Evolutionary conservation across 2,888 invertebrate genomes (phyloP).

Genomic region (Cerastis leucographa): DNA sequence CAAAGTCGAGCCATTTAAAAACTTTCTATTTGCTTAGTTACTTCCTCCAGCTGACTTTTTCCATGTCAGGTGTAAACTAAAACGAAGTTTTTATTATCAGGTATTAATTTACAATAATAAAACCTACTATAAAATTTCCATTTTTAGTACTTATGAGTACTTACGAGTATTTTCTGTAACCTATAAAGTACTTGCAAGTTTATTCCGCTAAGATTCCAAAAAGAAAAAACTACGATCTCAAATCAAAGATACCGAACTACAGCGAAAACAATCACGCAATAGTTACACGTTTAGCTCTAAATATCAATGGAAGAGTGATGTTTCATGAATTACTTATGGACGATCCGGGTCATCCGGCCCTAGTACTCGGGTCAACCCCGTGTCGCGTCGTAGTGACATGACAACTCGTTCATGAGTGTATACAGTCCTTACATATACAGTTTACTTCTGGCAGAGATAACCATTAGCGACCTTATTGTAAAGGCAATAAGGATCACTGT

Average conservation of each 20-base stretch:
- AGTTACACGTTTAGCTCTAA: conserved; percentile 37
- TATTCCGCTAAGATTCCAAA: too few relatives aligned
- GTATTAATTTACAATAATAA: neutral
- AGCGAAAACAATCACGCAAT: conserved; percentile 4
- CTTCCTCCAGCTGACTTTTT: conserved; percentile 17
- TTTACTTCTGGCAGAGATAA: neutral
- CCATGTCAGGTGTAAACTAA: conserved; percentile 7
- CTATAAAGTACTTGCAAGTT: neutral
- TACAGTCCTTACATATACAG: neutral
- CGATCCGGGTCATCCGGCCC: conserved; percentile 72
- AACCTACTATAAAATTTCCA: neutral
- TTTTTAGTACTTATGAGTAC: neutral
- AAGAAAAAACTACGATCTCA: neutral
- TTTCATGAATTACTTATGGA: conserved; percentile 74
- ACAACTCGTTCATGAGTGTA: conserved; percentile 23
- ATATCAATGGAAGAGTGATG: conserved; percentile 52
- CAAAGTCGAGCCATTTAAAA: neutral
- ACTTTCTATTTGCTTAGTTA: neutral
- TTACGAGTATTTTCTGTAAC: neutral
- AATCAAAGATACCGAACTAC: neutral
- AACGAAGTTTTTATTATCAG: neutral
- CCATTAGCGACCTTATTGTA: neutral
- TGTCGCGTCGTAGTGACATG: conserved; percentile 28
- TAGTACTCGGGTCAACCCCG: conserved; percentile 63
- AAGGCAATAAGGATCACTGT: neutral